phyloP scores from a whole-genome alignment of 2,113 vertebrate species.

The Osmerus eperlanus region DNA sequence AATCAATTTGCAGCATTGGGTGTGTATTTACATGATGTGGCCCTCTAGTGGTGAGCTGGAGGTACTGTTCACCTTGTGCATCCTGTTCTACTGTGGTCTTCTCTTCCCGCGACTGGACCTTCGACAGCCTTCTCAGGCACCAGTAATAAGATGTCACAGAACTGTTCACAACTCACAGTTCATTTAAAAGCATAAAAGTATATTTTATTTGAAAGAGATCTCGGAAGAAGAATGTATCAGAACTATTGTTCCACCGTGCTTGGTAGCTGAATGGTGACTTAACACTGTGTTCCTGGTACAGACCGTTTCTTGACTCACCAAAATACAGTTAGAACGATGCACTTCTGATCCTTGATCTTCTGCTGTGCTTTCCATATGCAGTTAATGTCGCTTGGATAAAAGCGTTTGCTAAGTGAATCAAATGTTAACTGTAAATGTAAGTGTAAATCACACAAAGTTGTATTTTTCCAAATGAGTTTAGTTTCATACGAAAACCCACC shows the following conservation, averaged over 20 bases:
- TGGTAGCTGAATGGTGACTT: background rate
- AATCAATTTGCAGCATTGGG: conserved; percentile 12
- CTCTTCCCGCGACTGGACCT: conserved; percentile 75
- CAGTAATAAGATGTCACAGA: background rate
- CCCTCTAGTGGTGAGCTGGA: conserved; percentile 68
- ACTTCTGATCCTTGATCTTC: no score
- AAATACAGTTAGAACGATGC: no score
- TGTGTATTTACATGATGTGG: conserved; percentile 19
- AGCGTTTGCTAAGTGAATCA: no score
- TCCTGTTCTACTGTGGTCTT: conserved; percentile 82
- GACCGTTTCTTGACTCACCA: background rate
- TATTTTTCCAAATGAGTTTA: no score
- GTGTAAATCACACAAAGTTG: no score
- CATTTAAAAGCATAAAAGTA: no score
- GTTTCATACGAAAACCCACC: conserved; percentile 33
- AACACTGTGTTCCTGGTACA: background rate
- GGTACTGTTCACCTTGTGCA: conserved; percentile 80
- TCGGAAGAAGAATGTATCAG: no score
- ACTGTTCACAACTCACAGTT: background rate
- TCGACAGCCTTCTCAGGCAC: conserved; percentile 9
- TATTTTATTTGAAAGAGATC: background rate
- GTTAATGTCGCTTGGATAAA: no score
- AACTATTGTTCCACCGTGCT: no score
- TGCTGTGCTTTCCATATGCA: no score
- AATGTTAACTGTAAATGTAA: no score